A percentile compares a stretch with the other conserved stretches of the same genome.
phyloP scores from a whole-genome alignment of 2,888 invertebrate genomes.

The Tachystola acroxantha region DNA sequence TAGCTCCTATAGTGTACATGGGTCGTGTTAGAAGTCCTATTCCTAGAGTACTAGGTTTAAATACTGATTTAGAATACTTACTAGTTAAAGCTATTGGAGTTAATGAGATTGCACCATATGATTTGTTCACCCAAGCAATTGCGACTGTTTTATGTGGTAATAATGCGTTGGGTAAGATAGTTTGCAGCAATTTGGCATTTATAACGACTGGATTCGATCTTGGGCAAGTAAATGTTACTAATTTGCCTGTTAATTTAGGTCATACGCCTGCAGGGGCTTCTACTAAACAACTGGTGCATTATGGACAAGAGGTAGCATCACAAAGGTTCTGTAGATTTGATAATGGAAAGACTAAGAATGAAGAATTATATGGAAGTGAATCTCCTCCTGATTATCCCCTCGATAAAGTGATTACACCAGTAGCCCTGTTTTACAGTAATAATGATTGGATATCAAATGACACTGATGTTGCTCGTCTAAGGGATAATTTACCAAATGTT shows the following conservation, averaged over 20 bases:
- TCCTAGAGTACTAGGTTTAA: slow-evolving; percentile 13
- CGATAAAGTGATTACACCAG: slow-evolving; percentile 2
- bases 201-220: slow-evolving; percentile 7
- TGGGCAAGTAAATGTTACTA: slow-evolving; percentile 10
- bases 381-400: neutral
- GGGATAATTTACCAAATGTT: slow-evolving; percentile 6
- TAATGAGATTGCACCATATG: neutral
- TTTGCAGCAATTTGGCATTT: slow-evolving; percentile 8
- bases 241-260: slow-evolving; percentile 8
- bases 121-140: neutral
- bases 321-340: slow-evolving; percentile 14
- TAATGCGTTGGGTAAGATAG: neutral
- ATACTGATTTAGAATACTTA: neutral
- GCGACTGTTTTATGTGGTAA: neutral
- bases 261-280: slow-evolving; percentile 48
- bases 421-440: slow-evolving; percentile 16
- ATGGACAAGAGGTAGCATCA: slow-evolving; percentile 13
- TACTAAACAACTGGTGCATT: slow-evolving; percentile 41
- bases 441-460: slow-evolving; percentile 14
- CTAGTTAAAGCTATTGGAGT: neutral
- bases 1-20: slow-evolving; percentile 80
- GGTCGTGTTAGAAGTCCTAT: slow-evolving; percentile 46
- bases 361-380: slow-evolving; percentile 4
- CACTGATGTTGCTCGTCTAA: neutral
- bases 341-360: slow-evolving; percentile 4